A percentile compares a stretch with the other conserved stretches of the same genome.
Evolutionary conservation across 2,113 vertebrate species (phyloP).

Genomic region (Nyctibius bracteatus): DNA sequence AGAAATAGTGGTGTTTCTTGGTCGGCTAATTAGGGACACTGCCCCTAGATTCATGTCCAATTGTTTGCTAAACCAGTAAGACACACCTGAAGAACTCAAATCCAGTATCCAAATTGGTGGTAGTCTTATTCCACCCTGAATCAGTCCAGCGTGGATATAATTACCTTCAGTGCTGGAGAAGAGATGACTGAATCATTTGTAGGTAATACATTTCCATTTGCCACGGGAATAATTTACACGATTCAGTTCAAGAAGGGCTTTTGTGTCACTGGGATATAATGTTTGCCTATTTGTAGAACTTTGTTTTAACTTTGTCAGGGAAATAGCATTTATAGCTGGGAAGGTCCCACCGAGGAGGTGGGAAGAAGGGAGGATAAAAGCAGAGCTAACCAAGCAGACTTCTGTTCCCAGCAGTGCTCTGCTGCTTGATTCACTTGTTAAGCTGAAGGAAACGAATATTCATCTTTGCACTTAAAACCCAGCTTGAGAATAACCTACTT

Average conservation of each 20-base stretch:
- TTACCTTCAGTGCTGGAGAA: not conserved
- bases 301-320: not conserved
- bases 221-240: not conserved
- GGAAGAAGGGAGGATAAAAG: not conserved
- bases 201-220: not conserved
- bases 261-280: not conserved
- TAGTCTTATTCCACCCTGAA: not conserved
- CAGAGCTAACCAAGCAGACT: not conserved
- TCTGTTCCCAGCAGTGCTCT: not conserved
- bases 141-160: not conserved
- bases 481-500: not conserved
- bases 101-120: not conserved
- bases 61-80: conserved; percentile 1
- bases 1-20: not conserved
- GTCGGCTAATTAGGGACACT: not conserved
- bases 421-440: not conserved
- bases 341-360: not conserved
- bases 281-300: not conserved
- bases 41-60: not conserved
- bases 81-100: not conserved
- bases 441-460: not conserved
- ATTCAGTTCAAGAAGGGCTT: not conserved
- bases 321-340: not conserved
- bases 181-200: not conserved
- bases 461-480: not conserved